Conservation (phyloP, 2,113 vertebrate species). For the Charina bottae region DNA sequence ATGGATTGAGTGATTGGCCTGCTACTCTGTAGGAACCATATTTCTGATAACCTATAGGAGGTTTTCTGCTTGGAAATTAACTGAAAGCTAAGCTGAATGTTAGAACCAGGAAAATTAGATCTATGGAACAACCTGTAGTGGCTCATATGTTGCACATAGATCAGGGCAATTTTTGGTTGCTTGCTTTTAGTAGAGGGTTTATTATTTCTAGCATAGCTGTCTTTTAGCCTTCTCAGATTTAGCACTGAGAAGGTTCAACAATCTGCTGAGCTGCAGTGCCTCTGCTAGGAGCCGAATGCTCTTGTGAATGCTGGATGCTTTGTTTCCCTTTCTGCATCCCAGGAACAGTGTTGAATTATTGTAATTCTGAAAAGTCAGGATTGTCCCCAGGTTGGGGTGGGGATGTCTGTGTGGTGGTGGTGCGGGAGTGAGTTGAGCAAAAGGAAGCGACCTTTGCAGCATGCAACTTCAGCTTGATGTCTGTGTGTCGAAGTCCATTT, state of each 20-base stretch:
- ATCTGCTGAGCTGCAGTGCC: conserved; percentile 24
- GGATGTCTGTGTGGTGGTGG: too few species aligned
- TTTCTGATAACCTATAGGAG: conserved; percentile 70
- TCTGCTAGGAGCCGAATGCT: not conserved
- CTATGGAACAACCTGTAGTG: conserved; percentile 52
- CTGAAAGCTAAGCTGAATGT: conserved; percentile 58
- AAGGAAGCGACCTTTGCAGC: conserved; percentile 56
- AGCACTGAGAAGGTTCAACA: conserved; percentile 39
- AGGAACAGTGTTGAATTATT: conserved; percentile 52
- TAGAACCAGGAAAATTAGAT: conserved; percentile 45
- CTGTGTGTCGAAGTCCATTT: conserved; percentile 48
- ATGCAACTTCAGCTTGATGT: conserved; percentile 60
- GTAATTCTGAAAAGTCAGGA: conserved; percentile 62
- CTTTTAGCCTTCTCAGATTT: conserved; percentile 17
- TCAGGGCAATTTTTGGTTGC: not conserved
- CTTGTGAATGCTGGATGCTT: conserved; percentile 45
- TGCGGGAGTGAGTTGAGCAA: conserved; percentile 13
- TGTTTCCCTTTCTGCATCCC: conserved; percentile 52
- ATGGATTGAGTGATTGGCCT: conserved; percentile 66
- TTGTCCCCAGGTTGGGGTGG: conserved; percentile 42
- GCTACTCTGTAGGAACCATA: conserved; percentile 50
- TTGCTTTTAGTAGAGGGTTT: not conserved
- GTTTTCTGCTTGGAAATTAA: conserved; percentile 56
- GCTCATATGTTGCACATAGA: conserved; percentile 23
- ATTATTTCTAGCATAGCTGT: not conserved